These are phyloP conservation scores for Urosaurus nigricauda DNA, from an alignment of 2,797 vertebrate species.

Conservation along the genomic window DNA sequence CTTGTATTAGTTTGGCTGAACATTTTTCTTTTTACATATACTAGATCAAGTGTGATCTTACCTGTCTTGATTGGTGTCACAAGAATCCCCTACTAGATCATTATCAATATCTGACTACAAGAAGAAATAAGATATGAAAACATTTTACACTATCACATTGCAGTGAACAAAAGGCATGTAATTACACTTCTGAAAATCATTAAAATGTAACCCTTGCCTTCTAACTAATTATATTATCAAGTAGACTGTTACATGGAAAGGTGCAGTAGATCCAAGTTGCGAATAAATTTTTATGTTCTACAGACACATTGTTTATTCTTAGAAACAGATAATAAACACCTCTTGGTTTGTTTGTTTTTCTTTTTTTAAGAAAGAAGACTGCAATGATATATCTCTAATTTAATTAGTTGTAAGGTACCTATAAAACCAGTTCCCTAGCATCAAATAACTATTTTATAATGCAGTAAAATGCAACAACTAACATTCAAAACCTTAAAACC, in stretches of 20 bases:
- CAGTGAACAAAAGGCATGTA: constrained; percentile 10
- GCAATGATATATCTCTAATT: not conserved
- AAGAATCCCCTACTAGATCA: constrained; percentile 96
- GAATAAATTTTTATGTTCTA: not conserved
- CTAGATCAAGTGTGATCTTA: constrained; percentile 64
- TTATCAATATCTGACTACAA: constrained; percentile 95
- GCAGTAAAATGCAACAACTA: not conserved
- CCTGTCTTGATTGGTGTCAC: constrained; percentile 99
- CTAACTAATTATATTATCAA: not conserved
- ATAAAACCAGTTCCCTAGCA: not conserved
- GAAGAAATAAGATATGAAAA: constrained; percentile 47
- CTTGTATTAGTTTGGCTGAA: not conserved
- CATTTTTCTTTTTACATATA: not conserved
- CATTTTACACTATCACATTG: constrained; percentile 24
- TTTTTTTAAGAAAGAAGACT: not conserved
- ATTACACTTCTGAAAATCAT: constrained; percentile 27
- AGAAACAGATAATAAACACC: not conserved
- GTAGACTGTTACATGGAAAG: not conserved
- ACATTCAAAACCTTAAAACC: not conserved
- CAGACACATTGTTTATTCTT: not conserved
- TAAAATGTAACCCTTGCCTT: not conserved
- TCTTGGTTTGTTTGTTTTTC: not conserved
- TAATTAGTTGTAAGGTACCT: not conserved
- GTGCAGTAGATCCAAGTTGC: not conserved
- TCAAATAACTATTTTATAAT: not conserved